A percentile compares a stretch with the other conserved stretches of the same genome.
Conservation (phyloP, 2,888 invertebrate species). For the Platerodrilus igneus region DNA sequence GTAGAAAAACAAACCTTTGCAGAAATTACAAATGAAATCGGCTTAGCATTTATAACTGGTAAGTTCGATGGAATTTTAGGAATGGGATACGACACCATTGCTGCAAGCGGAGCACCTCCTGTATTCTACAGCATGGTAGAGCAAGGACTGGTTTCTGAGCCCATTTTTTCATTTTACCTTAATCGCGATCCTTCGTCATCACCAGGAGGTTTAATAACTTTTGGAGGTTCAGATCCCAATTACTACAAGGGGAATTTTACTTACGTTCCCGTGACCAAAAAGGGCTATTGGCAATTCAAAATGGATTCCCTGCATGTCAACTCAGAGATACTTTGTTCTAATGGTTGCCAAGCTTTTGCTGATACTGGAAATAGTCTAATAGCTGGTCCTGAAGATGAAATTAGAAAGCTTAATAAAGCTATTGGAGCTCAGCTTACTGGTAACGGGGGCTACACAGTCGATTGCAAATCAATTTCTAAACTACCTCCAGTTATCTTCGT, state of each 20-base stretch:
- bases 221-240: slow-evolving; percentile 90
- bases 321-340: slow-evolving; percentile 60
- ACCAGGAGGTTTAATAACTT: slow-evolving; percentile 81
- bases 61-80: slow-evolving; percentile 99
- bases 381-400: slow-evolving; percentile 81
- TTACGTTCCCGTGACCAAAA: slow-evolving; percentile 75
- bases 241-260: slow-evolving; percentile 87
- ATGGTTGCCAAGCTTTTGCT: slow-evolving; percentile 91
- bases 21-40: slow-evolving; percentile 92
- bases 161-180: slow-evolving; percentile 92
- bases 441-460: slow-evolving; percentile 76
- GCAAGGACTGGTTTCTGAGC: slow-evolving; percentile 65
- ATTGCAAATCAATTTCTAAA: slow-evolving; percentile 71
- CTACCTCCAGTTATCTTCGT: slow-evolving; percentile 77
- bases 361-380: slow-evolving; percentile 95
- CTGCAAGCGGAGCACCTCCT: slow-evolving; percentile 86
- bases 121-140: slow-evolving; percentile 89
- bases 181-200: slow-evolving; percentile 77
- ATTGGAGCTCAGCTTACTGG: slow-evolving; percentile 78
- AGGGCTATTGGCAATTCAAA: slow-evolving; percentile 95
- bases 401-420: slow-evolving; percentile 73
- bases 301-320: slow-evolving; percentile 69
- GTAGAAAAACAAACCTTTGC: slow-evolving; percentile 87
- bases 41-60: slow-evolving; percentile 95
- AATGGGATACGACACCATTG: slow-evolving; percentile 82